Evolutionary conservation across 2,888 invertebrate species (phyloP), one percentile per base, ranked within the genome.

Genomic region (Hemicrepidius hirtus): DNA sequence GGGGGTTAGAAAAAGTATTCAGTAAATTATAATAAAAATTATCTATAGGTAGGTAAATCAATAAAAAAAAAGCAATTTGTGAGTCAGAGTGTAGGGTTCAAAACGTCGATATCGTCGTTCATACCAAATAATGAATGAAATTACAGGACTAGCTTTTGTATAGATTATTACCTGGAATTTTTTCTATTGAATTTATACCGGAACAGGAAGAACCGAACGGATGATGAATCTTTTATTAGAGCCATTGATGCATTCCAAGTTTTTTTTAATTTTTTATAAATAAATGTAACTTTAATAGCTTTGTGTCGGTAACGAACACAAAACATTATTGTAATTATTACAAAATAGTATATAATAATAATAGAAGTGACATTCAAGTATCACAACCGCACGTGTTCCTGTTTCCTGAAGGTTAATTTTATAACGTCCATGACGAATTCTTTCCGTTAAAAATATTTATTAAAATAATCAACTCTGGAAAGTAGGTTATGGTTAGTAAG

Each of bases 161-260:
- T 32, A 6, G 24, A 24, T 24, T 32, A 1, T 32, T 32, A 40
- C 62, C 62, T 63, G 28, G 37, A 35, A 57, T 37, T 57, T 7
- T 18, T 41, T 16, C 28, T 41, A 20, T 32, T 46, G 18, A 28
- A 37, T 57, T 35, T 37, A 20, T 28, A 32, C 66, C 55, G 66
- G 66, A 66, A 66, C 55, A 28, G 66, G 66, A 66, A 66, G 66
- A 37, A 16, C 13, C 41, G 35, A 66, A 53, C 28, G 53, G 49
- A 49, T n/a, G 12, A 21, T 21, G 66, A 66, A 55, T 57, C 18
- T 18, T 57, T 57, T 57, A 37, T 57, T 37, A 37, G 9, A 1
- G 16, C 37, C 20, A 32, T 37, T 18, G 18, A 24, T 46, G 18
- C 46, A 20, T 46, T 46, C 18, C 46, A 10, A 4, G 3, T 46